Conservation (phyloP, 1,140 invertebrate genomes). For the Hyposmocoma kahamanoa region DNA sequence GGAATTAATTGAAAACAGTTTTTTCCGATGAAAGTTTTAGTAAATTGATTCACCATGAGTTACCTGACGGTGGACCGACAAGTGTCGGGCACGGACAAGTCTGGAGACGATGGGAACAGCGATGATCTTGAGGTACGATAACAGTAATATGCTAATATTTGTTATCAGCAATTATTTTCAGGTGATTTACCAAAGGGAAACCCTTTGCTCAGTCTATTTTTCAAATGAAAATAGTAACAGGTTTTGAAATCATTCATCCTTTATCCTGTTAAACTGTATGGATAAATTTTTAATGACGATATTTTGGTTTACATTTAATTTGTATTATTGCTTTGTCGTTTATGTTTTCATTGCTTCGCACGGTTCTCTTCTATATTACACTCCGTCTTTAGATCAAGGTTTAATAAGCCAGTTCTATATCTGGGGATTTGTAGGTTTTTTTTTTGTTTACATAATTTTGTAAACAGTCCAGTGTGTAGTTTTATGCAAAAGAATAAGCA, state of each 20-base stretch:
- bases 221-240: no score
- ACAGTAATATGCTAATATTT: slow-evolving; percentile 1
- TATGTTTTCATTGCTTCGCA: neutral
- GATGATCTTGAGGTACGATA: slow-evolving; percentile 42
- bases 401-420: no score
- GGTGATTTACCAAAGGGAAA: neutral
- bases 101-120: slow-evolving; percentile 13
- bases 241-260: neutral
- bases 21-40: no score
- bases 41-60: slow-evolving; percentile 34
- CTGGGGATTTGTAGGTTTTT: no score
- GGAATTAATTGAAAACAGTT: no score
- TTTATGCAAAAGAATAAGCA: no score
- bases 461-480: no score
- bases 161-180: neutral
- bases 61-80: slow-evolving; percentile 26
- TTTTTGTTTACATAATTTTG: no score
- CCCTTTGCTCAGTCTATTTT: no score
- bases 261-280: neutral
- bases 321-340: neutral
- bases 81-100: slow-evolving; percentile 17
- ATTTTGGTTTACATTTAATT: neutral
- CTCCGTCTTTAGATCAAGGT: no score
- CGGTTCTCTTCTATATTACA: neutral
- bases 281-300: neutral